These are phyloP conservation scores for Vombatus ursinus DNA, from an alignment of 2,113 vertebrate species.

Conservation along the genomic window DNA sequence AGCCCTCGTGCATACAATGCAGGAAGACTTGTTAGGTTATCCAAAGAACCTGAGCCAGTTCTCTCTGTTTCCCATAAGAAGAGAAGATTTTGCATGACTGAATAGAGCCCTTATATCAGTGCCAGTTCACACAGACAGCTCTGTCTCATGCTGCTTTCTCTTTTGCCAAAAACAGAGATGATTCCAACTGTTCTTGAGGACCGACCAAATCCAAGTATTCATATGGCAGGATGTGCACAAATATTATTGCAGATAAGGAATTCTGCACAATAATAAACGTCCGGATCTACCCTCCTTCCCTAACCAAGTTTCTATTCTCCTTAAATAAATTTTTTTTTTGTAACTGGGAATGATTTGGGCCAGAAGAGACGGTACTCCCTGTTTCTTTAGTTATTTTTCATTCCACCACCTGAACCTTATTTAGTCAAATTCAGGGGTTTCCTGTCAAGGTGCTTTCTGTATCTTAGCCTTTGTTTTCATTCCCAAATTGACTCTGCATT, in stretches of 20 bases:
- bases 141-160: background rate
- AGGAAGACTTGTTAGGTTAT: slow-evolving; percentile 39
- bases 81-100: slow-evolving; percentile 22
- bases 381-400: background rate
- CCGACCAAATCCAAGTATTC: background rate
- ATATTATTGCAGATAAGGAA: slow-evolving; percentile 10
- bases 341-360: background rate
- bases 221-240: slow-evolving; percentile 6
- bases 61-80: slow-evolving; percentile 23
- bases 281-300: background rate
- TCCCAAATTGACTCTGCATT: background rate
- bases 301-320: background rate
- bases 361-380: background rate
- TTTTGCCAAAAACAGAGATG: slow-evolving; percentile 25
- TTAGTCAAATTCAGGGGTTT: background rate
- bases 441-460: background rate
- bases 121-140: slow-evolving; percentile 20
- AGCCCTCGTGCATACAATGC: background rate
- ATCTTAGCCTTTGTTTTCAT: background rate
- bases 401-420: background rate
- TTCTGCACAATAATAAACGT: slow-evolving; percentile 15
- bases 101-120: slow-evolving; percentile 24
- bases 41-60: background rate
- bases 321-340: background rate
- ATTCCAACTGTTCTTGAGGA: slow-evolving; percentile 20